Conservation (phyloP, 2,888 invertebrate genomes). For the Miltochrista miniata region DNA sequence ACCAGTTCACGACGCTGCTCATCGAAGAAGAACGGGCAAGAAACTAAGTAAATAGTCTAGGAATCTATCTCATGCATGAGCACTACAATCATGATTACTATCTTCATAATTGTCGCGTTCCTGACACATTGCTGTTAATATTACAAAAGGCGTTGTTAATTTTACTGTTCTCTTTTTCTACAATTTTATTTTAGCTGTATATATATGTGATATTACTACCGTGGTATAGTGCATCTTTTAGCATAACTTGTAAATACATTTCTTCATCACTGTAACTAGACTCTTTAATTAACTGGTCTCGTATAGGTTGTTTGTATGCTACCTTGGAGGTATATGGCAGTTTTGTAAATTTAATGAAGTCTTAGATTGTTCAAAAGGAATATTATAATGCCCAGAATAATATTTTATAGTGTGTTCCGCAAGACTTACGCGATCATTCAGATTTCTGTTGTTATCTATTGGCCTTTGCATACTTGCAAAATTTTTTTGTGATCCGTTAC, state of each 20-base stretch:
- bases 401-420: neutral
- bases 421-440: neutral
- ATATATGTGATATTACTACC: neutral
- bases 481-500: neutral
- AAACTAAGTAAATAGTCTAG: no score
- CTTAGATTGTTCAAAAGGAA: neutral
- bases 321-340: neutral
- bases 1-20: no score
- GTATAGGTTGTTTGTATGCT: neutral
- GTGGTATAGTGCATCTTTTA: slow-evolving; percentile 1
- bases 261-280: slow-evolving; percentile 2
- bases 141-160: neutral
- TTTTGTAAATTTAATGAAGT: neutral
- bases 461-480: neutral
- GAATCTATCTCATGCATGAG: no score
- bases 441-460: neutral
- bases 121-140: neutral
- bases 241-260: neutral
- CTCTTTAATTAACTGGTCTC: neutral
- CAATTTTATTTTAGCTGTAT: neutral
- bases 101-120: no score
- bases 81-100: no score
- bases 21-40: no score
- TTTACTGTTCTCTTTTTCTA: no score
- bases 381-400: neutral